phyloP scores from a whole-genome alignment of 2,888 invertebrate genomes.

The Drosophila monieri region DNA sequence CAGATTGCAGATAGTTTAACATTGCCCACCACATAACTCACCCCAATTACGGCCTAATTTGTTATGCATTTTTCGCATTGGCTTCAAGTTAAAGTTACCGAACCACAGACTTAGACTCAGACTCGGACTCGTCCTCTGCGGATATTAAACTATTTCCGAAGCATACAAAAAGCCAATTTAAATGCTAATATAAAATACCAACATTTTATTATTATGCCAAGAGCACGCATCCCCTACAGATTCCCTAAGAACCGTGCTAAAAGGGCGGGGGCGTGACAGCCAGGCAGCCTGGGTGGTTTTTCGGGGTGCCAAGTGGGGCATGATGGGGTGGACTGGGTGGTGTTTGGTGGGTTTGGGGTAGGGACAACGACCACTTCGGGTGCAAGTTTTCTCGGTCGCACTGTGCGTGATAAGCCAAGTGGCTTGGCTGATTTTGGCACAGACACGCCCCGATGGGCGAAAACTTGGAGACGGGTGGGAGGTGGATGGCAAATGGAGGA shows the following conservation, averaged over 20 bases:
- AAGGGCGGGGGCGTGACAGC: conserved; percentile 2
- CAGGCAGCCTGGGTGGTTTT: background rate
- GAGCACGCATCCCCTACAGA: conserved; percentile 61
- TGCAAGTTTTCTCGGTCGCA: conserved; percentile 57
- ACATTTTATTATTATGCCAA: conserved; percentile 80
- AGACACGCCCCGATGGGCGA: conserved; percentile 20
- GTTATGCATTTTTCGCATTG: conserved; percentile 56
- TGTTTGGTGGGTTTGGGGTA: background rate
- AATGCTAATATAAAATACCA: conserved; percentile 80
- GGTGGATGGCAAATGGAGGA: background rate
- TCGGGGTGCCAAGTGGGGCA: conserved; percentile 1
- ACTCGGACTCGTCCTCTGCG: conserved; percentile 56
- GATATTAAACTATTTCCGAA: conserved; percentile 81
- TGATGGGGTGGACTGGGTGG: background rate
- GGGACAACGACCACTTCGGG: conserved; percentile 56
- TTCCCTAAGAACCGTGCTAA: conserved; percentile 12
- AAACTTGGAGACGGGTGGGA: background rate
- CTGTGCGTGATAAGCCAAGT: conserved; percentile 76
- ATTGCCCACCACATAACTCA: conserved; percentile 32
- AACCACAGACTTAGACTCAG: conserved; percentile 24
- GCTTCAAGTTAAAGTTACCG: conserved; percentile 46
- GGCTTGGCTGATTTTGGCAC: conserved; percentile 63
- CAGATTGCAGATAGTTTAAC: conserved; percentile 55
- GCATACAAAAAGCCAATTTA: conserved; percentile 80
- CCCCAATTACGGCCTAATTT: conserved; percentile 47